Evolutionary conservation across 2,113 vertebrate genomes (phyloP).

Genomic region (Mesitornis unicolor): DNA sequence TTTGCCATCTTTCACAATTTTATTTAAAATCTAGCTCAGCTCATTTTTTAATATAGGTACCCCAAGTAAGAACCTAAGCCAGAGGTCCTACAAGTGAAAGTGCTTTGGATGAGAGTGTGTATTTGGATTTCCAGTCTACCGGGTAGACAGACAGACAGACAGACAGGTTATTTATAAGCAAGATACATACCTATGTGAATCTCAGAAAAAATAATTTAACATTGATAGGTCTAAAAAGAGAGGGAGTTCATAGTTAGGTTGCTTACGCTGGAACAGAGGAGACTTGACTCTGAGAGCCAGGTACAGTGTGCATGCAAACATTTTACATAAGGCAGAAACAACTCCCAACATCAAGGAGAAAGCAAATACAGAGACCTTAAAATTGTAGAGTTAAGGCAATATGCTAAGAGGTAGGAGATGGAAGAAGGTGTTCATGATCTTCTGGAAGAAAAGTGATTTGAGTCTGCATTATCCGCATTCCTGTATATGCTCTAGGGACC

Average conservation of each 20-base stretch:
- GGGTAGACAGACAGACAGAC: not conserved
- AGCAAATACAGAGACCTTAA: not conserved
- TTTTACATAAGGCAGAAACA: not conserved
- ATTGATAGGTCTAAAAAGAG: not conserved
- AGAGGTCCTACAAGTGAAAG: not conserved
- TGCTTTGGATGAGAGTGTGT: not conserved
- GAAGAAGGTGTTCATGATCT: not conserved
- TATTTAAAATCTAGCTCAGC: not conserved
- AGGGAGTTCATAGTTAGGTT: not conserved
- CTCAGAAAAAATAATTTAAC: not conserved
- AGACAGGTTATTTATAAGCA: not conserved
- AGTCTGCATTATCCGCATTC: not conserved
- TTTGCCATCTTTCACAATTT: not conserved
- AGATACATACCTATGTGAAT: not conserved
- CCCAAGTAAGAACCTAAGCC: not conserved
- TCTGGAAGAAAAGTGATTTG: not conserved
- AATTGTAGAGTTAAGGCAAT: not conserved
- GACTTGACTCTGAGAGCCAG: not conserved
- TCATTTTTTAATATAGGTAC: not conserved
- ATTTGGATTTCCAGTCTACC: not conserved
- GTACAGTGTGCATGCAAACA: not conserved
- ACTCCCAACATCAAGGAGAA: not conserved
- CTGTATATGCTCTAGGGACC: not conserved
- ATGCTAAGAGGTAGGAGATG: not conserved
- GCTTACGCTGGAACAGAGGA: fast-evolving